Percentiles rank a stretch among this genome's conserved stretches.
Conservation (phyloP, 2,888 invertebrate species). For the Lamellibrachia columna region DNA sequence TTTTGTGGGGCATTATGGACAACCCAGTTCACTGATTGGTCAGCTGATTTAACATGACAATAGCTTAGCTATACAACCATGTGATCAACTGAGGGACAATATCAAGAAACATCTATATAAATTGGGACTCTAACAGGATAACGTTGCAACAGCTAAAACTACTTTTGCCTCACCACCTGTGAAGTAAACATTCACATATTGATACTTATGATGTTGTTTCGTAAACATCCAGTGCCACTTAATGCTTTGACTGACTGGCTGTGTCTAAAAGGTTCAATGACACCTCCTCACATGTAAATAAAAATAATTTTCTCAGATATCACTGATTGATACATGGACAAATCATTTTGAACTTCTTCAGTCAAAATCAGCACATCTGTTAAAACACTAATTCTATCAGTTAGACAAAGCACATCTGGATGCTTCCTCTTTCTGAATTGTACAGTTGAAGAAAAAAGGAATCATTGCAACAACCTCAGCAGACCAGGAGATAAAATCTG, state of each 20-base stretch:
- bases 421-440: not conserved
- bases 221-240: not conserved
- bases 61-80: no score
- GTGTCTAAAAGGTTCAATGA: not conserved
- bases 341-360: not conserved
- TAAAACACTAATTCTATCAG: not conserved
- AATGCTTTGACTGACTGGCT: not conserved
- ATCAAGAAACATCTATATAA: not conserved
- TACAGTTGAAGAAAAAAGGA: not conserved
- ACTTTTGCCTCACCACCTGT: not conserved
- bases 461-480: no score
- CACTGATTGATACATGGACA: not conserved
- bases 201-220: not conserved
- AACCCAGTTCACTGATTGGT: no score
- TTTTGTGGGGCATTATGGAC: no score
- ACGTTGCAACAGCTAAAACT: not conserved
- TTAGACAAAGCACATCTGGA: not conserved
- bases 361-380: no score
- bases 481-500: no score
- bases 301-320: not conserved
- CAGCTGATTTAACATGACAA: no score
- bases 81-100: no score
- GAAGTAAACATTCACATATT: not conserved
- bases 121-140: not conserved
- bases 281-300: not conserved